phyloP scores from a whole-genome alignment of 2,888 invertebrate genomes.

The Acleris sparsana region DNA sequence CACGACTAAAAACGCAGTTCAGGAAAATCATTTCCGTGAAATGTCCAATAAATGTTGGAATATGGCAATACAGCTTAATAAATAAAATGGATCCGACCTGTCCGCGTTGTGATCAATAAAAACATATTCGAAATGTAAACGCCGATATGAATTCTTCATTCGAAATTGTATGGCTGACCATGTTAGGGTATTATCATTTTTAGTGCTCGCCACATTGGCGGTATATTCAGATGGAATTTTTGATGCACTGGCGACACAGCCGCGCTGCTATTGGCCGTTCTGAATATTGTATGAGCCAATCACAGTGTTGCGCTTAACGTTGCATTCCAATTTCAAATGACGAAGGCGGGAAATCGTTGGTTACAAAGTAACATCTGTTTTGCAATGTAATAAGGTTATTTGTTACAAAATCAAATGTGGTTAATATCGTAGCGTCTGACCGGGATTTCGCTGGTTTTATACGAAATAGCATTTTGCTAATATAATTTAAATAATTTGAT shows the following conservation, averaged over 20 bases:
- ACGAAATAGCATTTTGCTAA: constrained; percentile 6
- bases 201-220: constrained; percentile 81
- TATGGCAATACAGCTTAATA: constrained; percentile 59
- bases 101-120: constrained; percentile 75
- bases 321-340: constrained; percentile 83
- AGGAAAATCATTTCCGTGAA: constrained; percentile 48
- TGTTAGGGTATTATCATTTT: constrained; percentile 84
- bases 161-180: constrained; percentile 79
- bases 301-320: constrained; percentile 77
- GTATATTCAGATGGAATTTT: constrained; percentile 84
- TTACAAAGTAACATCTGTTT: constrained; percentile 67
- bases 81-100: constrained; percentile 71
- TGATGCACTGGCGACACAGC: constrained; percentile 84
- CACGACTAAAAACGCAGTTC: constrained; percentile 8
- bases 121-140: constrained; percentile 76
- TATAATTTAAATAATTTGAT: constrained; percentile 19
- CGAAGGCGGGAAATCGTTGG: constrained; percentile 74
- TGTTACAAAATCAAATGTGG: constrained; percentile 64
- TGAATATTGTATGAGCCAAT: constrained; percentile 84
- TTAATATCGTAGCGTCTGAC: constrained; percentile 29
- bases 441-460: constrained; percentile 29
- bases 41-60: constrained; percentile 49
- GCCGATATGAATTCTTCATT: constrained; percentile 81
- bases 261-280: constrained; percentile 76
- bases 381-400: constrained; percentile 67